Evolutionary conservation across 2,113 vertebrate genomes (phyloP), one percentile per base, ranked within the genome.

Genomic region (Myocastor coypus): DNA sequence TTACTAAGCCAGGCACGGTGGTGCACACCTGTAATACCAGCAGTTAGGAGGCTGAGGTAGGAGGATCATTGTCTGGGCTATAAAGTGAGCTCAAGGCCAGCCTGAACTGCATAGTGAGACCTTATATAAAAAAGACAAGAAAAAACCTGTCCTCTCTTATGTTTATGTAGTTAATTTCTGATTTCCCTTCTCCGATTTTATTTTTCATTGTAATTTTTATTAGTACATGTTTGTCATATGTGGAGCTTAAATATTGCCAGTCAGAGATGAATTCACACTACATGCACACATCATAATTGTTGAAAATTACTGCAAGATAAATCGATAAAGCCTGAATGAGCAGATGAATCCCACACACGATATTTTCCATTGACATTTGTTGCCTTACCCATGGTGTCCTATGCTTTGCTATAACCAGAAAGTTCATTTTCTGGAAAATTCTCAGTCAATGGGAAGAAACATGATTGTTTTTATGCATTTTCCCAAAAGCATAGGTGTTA

Each of bases 251-350:
- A 73, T 2, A 80, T 28, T 71, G 0, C 77, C 83, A 28, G 4
- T 94, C 34, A n/a, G 0, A 30, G 5, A 30, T 83, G 57, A n/a
- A 89, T n/a, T 91, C 61, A 73, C 30, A 71, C 24, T 85, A 83
- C 64, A 63, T 66, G n/a, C 8, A 22, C 11, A 83, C 2, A 61
- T 37, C 34, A 34, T 80, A 64, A 73, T 40, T 50, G 13, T 78
- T 19, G 40, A 89, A 52, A 66, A 78, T 32, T 89, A 34, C 68
- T 94, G n/a, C 37, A 78, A 68, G 93, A 91, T 94, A 10, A 93
- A 75, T 61, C 50, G 90, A 63, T 81, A 28, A 59, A 87, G 34
- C 50, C 24, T 66, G 52, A 93, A 80, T 34, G 30, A 94, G 64
- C 3, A 2, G 64, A 66, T 68, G 37, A 50, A 55, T 73, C 30